Percentiles rank a stretch among this genome's conserved stretches.
phyloP scores from a whole-genome alignment of 92 coral and sea anemone species.

The Galaxea fascicularis region DNA sequence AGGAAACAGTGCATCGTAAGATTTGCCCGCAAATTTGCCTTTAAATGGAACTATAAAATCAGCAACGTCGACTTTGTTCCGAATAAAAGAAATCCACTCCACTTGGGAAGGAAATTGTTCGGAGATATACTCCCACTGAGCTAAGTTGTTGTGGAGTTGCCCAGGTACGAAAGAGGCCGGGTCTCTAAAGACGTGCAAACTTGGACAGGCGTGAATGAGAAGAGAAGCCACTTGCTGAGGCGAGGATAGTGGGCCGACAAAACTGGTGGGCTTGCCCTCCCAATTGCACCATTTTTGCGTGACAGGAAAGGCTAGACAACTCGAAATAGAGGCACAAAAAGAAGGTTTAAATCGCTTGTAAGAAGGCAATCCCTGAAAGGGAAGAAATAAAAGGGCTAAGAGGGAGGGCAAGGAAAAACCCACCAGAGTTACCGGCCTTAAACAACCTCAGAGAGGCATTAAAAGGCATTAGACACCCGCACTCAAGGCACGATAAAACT shows the following conservation, averaged over 20 bases:
- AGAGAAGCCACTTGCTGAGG: conserved; percentile 23
- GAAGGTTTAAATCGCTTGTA: not conserved
- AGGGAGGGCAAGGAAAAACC: conserved; percentile 14
- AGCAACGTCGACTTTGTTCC: conserved; percentile 49
- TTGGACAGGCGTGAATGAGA: conserved; percentile 51
- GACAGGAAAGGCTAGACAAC: not conserved
- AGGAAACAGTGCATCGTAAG: conserved; percentile 60
- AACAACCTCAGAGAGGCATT: conserved; percentile 3
- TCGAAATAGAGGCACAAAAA: not conserved
- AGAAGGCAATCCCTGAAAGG: conserved; percentile 15
- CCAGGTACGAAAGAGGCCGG: conserved; percentile 60
- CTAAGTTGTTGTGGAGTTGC: conserved; percentile 53
- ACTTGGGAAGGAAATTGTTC: conserved; percentile 44
- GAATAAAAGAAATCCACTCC: conserved; percentile 50
- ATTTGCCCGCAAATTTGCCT: conserved; percentile 64
- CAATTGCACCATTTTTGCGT: no score
- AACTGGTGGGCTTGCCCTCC: conserved; percentile 15
- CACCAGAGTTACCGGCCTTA: conserved; percentile 23
- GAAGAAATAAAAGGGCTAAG: not conserved
- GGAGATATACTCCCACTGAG: conserved; percentile 54
- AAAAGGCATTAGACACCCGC: conserved; percentile 19
- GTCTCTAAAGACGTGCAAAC: conserved; percentile 44
- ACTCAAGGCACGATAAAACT: conserved; percentile 22
- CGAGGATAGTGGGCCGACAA: conserved; percentile 9
- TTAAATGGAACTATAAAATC: conserved; percentile 57